Evolutionary conservation across 35 echinoderm and acorn worm genomes (phyloP).

Genomic region (Lytechinus pictus): DNA sequence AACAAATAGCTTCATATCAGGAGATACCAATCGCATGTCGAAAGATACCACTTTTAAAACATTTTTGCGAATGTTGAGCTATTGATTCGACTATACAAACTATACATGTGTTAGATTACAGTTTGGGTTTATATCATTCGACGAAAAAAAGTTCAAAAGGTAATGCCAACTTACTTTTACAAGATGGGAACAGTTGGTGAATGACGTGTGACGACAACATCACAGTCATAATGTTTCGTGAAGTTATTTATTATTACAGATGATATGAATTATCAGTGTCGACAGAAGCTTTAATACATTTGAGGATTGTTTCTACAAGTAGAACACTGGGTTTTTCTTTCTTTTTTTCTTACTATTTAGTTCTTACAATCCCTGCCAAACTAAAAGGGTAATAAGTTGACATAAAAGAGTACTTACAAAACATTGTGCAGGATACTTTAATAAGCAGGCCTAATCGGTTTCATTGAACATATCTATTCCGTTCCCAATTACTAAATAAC

Average conservation of each 20-base stretch:
- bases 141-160: not conserved
- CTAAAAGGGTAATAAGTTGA: no score
- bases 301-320: no score
- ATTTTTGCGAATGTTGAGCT: not conserved
- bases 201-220: not conserved
- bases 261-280: not conserved
- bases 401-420: no score
- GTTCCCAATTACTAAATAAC: no score
- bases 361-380: no score
- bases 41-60: not conserved
- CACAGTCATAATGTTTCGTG: not conserved
- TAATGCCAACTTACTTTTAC: not conserved
- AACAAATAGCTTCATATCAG: not conserved
- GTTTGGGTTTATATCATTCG: not conserved
- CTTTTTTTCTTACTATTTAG: no score
- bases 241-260: not conserved
- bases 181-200: not conserved
- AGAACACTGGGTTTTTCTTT: no score
- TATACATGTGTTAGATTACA: not conserved
- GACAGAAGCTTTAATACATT: no score
- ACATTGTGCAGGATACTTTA: no score
- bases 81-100: slow-evolving; percentile 2
- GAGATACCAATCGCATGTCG: not conserved
- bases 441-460: no score
- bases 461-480: no score